Conservation (phyloP, 2,888 invertebrate species). For the Protonemura montana region DNA sequence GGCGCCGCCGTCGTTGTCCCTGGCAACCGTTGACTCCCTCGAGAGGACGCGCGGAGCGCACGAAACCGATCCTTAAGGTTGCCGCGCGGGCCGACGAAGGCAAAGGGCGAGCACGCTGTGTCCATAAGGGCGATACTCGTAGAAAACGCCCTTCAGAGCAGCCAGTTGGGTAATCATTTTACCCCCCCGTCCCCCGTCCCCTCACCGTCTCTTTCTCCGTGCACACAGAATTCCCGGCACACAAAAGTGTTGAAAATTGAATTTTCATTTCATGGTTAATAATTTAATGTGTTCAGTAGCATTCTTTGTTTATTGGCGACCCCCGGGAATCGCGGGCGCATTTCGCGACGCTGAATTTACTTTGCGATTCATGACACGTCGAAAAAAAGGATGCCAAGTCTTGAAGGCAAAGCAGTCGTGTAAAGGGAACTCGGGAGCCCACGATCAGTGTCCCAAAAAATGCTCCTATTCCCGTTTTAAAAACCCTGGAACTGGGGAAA, state of each 20-base stretch:
- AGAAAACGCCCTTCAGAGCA: background rate
- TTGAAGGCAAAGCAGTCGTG: too few species aligned
- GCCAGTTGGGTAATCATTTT: slow-evolving; percentile 32
- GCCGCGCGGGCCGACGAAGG: background rate
- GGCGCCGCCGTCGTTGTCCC: slow-evolving; percentile 39
- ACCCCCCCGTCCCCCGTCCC: background rate
- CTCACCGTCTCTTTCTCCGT: background rate
- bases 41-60: background rate
- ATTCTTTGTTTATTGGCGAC: background rate
- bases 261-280: slow-evolving; percentile 29
- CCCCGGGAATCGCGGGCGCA: background rate
- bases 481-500: too few species aligned
- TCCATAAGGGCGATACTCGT: background rate
- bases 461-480: too few species aligned
- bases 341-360: background rate
- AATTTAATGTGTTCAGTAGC: slow-evolving; percentile 25
- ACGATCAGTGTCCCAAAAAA: too few species aligned
- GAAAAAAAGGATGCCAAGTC: background rate
- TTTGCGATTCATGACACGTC: background rate
- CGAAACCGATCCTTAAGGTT: slow-evolving; percentile 24
- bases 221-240: background rate
- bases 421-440: too few species aligned
- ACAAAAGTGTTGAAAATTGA: slow-evolving; percentile 14
- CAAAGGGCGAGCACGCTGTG: background rate
- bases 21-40: slow-evolving; percentile 14